These are phyloP conservation scores for Anhinga anhinga DNA, from an alignment of 2,113 vertebrate genomes.

Conservation along the genomic window DNA sequence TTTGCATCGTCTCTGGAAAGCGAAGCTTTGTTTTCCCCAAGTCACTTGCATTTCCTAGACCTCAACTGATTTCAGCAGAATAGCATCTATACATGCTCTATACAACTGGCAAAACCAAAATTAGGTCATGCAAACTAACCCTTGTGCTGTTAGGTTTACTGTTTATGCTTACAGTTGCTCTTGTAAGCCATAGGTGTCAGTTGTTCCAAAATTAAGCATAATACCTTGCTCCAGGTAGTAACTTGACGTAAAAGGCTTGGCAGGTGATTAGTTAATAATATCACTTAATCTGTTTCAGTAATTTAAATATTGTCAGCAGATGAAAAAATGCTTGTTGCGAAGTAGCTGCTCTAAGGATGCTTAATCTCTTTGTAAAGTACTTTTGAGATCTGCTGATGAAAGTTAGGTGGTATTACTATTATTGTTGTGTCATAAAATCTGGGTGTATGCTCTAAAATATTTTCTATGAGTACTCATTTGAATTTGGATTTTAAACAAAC, in stretches of 20 bases:
- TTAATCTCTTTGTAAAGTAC: constrained; percentile 20
- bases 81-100: not conserved
- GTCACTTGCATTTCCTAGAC: not conserved
- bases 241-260: constrained; percentile 31
- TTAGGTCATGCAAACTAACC: not conserved
- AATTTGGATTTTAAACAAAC: constrained; percentile 30
- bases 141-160: not conserved
- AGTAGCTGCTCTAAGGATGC: constrained; percentile 29
- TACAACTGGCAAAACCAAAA: not conserved
- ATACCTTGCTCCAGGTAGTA: constrained; percentile 30
- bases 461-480: constrained; percentile 40
- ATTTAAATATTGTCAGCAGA: constrained; percentile 52
- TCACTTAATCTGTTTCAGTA: constrained; percentile 10
- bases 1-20: not conserved
- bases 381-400: constrained; percentile 58
- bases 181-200: not conserved
- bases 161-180: not conserved
- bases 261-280: constrained; percentile 45
- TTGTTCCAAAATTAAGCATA: constrained; percentile 28
- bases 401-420: constrained; percentile 24
- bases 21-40: not conserved
- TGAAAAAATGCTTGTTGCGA: constrained; percentile 10
- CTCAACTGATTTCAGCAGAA: not conserved
- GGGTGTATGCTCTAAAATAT: constrained; percentile 38
- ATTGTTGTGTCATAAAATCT: constrained; percentile 47